A percentile compares a stretch with the other conserved stretches of the same genome.
These are phyloP conservation scores for Deilephila elpenor DNA, from an alignment of 2,888 invertebrate species.

Conservation along the genomic window DNA sequence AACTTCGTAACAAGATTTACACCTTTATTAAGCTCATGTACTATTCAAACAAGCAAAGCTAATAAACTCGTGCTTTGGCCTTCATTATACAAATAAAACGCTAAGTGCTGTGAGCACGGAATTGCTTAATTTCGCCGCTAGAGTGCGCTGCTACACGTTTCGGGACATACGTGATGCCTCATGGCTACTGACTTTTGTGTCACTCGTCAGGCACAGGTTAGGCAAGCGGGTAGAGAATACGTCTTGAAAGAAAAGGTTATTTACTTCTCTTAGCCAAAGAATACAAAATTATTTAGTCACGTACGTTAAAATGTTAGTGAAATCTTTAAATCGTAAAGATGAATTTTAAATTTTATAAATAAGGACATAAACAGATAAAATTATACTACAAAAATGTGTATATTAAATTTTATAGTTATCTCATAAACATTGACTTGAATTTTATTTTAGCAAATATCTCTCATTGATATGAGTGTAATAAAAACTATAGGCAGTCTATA, in stretches of 20 bases:
- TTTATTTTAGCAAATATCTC: no score
- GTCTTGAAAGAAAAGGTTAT: background rate
- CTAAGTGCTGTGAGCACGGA: slow-evolving; percentile 39
- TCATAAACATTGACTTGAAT: no score
- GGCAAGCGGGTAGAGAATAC: slow-evolving; percentile 18
- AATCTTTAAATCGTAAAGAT: no score
- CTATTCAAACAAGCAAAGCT: slow-evolving; percentile 34
- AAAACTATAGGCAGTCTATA: background rate
- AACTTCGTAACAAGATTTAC: slow-evolving; percentile 13
- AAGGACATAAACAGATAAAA: no score
- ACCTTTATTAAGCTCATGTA: slow-evolving; percentile 20
- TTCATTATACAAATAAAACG: slow-evolving; percentile 39
- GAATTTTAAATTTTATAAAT: no score
- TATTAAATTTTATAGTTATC: no score
- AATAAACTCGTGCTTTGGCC: slow-evolving; percentile 36
- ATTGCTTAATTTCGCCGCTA: slow-evolving; percentile 41
- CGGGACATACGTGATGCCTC: slow-evolving; percentile 41
- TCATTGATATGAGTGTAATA: no score
- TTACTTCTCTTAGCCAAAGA: background rate
- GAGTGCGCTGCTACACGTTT: slow-evolving; percentile 34
- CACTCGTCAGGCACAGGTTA: background rate
- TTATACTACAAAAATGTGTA: no score
- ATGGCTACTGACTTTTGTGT: slow-evolving; percentile 16
- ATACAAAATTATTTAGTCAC: no score
- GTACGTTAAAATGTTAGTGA: no score